A percentile compares a stretch with the other conserved stretches of the same genome.
phyloP scores from a whole-genome alignment of 2,888 invertebrate species.

The Cloeon dipterum region DNA sequence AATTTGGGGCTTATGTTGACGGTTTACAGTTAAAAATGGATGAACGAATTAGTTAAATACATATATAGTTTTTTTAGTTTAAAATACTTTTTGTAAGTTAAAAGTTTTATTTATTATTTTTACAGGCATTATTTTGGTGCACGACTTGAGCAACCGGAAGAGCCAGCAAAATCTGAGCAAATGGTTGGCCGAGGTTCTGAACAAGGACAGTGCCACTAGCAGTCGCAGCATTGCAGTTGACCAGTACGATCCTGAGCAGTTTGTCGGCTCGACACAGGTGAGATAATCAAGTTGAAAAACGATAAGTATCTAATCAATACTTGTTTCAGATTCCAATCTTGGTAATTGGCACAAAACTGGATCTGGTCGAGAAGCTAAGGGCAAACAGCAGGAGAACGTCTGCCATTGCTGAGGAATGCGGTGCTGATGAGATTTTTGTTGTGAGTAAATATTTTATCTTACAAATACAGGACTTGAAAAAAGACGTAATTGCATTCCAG shows the following conservation, averaged over 20 bases:
- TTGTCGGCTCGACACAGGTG: slow-evolving; percentile 56
- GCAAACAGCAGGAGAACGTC: slow-evolving; percentile 32
- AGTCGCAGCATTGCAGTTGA: slow-evolving; percentile 22
- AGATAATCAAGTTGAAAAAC: too few relatives aligned
- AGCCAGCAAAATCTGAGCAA: slow-evolving; percentile 81
- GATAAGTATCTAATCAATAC: too few relatives aligned
- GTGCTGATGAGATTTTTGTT: slow-evolving; percentile 80
- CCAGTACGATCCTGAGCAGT: slow-evolving; percentile 66
- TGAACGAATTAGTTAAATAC: neutral
- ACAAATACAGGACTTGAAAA: too few relatives aligned
- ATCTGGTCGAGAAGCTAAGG: slow-evolving; percentile 56
- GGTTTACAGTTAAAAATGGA: neutral
- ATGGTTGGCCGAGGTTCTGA: slow-evolving; percentile 80
- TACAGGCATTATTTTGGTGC: slow-evolving; percentile 74
- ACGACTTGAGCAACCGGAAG: slow-evolving; percentile 89
- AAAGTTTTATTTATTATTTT: too few relatives aligned
- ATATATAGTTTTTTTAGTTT: too few relatives aligned
- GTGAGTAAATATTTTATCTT: slow-evolving; percentile 24
- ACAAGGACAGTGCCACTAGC: slow-evolving; percentile 34
- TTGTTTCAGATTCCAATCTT: slow-evolving; percentile 62
- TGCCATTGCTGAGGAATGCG: slow-evolving; percentile 67
- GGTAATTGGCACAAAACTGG: slow-evolving; percentile 83
- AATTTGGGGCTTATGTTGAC: too few relatives aligned
- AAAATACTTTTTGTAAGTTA: too few relatives aligned
- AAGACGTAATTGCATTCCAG: slow-evolving; percentile 17